Evolutionary conservation across 2,113 vertebrate genomes (phyloP).

Genomic region (Toxotes chatareus): DNA sequence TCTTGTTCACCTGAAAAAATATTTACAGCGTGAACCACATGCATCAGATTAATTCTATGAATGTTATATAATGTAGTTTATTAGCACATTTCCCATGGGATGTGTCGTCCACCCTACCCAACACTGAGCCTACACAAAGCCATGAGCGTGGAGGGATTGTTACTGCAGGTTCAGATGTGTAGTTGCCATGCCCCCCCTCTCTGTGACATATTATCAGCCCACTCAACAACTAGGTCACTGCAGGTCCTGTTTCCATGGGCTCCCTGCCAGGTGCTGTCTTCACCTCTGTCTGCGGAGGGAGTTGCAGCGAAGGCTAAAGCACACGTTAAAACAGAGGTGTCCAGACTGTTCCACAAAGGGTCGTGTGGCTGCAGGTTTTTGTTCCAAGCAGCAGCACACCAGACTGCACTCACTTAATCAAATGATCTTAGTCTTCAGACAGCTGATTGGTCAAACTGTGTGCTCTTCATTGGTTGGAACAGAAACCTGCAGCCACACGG

Average conservation of each 20-base stretch:
- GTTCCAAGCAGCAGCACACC: too few relatives aligned
- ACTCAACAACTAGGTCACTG: slow-evolving; percentile 67
- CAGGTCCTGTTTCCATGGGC: slow-evolving; percentile 63
- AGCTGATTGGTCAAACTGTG: too few relatives aligned
- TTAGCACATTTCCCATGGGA: slow-evolving; percentile 25
- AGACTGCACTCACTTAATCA: too few relatives aligned
- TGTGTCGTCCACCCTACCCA: not conserved
- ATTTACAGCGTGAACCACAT: slow-evolving; percentile 34
- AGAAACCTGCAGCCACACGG: too few relatives aligned
- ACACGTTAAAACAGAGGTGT: too few relatives aligned
- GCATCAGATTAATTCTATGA: slow-evolving; percentile 11
- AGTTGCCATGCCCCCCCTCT: slow-evolving; percentile 27
- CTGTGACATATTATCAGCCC: slow-evolving; percentile 61
- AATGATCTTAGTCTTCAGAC: too few relatives aligned
- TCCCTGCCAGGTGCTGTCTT: slow-evolving; percentile 32
- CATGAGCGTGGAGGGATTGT: slow-evolving; percentile 50
- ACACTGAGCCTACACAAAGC: slow-evolving; percentile 26
- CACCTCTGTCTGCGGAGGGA: slow-evolving; percentile 7
- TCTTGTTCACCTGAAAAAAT: slow-evolving; percentile 14
- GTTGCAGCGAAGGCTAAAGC: not conserved
- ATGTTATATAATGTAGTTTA: not conserved
- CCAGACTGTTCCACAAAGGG: too few relatives aligned
- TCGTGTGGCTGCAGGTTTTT: too few relatives aligned
- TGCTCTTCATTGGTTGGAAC: too few relatives aligned
- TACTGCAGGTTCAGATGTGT: slow-evolving; percentile 38